Conservation (phyloP, 2,888 invertebrate genomes). For the Diarsia rubi region DNA sequence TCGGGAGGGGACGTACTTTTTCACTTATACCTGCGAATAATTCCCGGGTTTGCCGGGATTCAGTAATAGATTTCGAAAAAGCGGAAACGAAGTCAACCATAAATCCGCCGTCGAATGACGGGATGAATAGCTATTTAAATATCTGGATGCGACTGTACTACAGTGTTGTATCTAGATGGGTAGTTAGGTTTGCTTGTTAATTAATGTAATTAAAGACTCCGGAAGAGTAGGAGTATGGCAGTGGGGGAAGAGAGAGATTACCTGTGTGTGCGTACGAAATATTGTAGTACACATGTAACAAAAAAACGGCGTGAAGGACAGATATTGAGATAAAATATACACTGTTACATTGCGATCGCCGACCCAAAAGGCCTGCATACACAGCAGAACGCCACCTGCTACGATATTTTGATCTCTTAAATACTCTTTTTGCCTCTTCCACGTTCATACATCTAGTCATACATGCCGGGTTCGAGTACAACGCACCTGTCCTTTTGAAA, state of each 20-base stretch:
- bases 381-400: no score
- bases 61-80: constrained; percentile 85
- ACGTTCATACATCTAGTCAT: no score
- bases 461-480: no score
- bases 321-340: no score
- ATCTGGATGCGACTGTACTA: constrained; percentile 66
- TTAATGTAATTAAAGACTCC: background rate
- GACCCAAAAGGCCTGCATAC: no score
- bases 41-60: constrained; percentile 71
- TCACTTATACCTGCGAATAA: constrained; percentile 82
- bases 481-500: no score
- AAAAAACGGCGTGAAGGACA: no score
- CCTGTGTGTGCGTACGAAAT: no score
- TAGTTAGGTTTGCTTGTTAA: background rate
- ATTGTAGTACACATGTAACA: no score
- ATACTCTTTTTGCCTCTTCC: no score
- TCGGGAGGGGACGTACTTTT: constrained; percentile 73
- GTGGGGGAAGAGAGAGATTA: background rate
- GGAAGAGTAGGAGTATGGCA: background rate
- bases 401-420: no score
- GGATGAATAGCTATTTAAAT: constrained; percentile 76
- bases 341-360: no score
- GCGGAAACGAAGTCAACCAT: constrained; percentile 82
- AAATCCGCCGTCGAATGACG: constrained; percentile 75
- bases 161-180: constrained; percentile 40